These are phyloP conservation scores for Scaptomyza hsui DNA, from an alignment of 1,140 invertebrate genomes.

Conservation along the genomic window DNA sequence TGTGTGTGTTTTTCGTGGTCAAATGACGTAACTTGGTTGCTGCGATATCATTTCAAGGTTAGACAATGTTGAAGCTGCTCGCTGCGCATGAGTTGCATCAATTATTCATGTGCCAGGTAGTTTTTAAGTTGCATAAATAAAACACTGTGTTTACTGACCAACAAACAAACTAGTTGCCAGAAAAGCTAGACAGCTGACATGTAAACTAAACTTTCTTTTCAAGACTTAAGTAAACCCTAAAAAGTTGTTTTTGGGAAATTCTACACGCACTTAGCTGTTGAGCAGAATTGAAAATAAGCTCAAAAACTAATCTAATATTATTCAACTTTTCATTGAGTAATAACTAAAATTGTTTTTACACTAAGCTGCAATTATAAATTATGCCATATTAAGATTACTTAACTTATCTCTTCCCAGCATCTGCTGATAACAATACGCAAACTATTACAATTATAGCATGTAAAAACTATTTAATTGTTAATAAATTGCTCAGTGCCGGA, in stretches of 20 bases:
- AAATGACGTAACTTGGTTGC: conserved; percentile 57
- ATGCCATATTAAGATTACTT: conserved; percentile 2
- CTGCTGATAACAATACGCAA: conserved; percentile 22
- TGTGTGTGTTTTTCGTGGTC: conserved; percentile 27
- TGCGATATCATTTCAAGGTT: conserved; percentile 57
- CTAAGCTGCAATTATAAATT: neutral
- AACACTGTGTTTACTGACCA: too few relatives aligned
- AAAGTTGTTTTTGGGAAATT: too few relatives aligned
- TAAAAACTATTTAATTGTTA: conserved; percentile 53
- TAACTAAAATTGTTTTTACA: too few relatives aligned
- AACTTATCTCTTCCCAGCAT: neutral
- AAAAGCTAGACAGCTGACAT: too few relatives aligned
- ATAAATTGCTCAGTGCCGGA: conserved; percentile 58
- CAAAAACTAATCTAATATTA: too few relatives aligned
- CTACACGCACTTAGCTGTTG: too few relatives aligned
- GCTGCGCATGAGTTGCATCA: conserved; percentile 37
- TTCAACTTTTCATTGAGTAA: too few relatives aligned
- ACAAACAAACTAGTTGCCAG: too few relatives aligned
- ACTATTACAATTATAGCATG: conserved; percentile 1
- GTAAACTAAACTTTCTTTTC: too few relatives aligned
- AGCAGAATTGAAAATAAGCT: too few relatives aligned
- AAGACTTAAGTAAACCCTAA: too few relatives aligned
- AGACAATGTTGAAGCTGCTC: conserved; percentile 8
- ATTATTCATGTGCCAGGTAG: conserved; percentile 7
- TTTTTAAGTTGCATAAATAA: neutral